Conservation (phyloP, 2,888 invertebrate species). For the Drosophila phalerata region DNA sequence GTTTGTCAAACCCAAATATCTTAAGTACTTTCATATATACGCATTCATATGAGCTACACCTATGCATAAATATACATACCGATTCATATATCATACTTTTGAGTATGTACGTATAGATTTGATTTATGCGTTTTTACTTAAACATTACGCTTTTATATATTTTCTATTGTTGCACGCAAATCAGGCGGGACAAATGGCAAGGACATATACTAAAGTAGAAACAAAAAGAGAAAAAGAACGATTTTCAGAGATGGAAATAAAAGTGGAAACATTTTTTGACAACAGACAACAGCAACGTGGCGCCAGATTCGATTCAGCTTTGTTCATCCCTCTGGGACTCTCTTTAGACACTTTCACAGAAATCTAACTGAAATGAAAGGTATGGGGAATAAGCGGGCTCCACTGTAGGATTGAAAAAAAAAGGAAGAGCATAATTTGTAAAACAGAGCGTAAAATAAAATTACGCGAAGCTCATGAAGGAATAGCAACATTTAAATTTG, state of each 20-base stretch:
- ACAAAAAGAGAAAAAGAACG: neutral
- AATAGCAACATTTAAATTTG: too few species aligned
- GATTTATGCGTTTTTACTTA: constrained; percentile 65
- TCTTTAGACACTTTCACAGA: constrained; percentile 29
- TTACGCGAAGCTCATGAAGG: too few species aligned
- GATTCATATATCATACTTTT: constrained; percentile 9
- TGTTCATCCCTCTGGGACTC: constrained; percentile 17
- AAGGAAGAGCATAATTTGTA: neutral
- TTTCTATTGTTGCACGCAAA: constrained; percentile 69
- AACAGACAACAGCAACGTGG: constrained; percentile 67
- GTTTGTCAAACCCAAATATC: constrained; percentile 35
- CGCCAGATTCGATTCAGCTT: constrained; percentile 61
- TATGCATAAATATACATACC: constrained; percentile 6
- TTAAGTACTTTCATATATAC: constrained; percentile 4
- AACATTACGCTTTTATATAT: constrained; percentile 54
- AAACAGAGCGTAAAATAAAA: too few species aligned
- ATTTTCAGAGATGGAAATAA: constrained; percentile 20
- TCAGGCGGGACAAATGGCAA: constrained; percentile 28
- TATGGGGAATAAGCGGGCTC: constrained; percentile 14
- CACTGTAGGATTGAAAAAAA: constrained; percentile 2
- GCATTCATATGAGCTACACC: constrained; percentile 9
- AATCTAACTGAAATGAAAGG: constrained; percentile 22
- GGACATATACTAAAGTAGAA: constrained; percentile 7
- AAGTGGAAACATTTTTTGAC: constrained; percentile 58
- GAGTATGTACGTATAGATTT: constrained; percentile 31